A percentile compares a stretch with the other conserved stretches of the same genome.
phyloP scores from a whole-genome alignment of 2,888 invertebrate species.

The Diloba caeruleocephala region DNA sequence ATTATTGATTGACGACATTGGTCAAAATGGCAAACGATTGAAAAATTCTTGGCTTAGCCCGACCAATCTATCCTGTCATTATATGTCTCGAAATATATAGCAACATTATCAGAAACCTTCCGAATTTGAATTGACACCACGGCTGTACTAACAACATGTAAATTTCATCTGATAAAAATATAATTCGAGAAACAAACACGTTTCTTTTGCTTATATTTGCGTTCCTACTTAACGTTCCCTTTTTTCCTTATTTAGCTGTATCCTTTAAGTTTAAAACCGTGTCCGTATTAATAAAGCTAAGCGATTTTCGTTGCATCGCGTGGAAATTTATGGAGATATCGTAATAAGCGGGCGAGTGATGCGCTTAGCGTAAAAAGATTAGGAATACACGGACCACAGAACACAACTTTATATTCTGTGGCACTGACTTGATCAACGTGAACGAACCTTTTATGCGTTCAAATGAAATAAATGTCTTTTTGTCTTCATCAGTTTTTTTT shows the following conservation, averaged over 20 bases:
- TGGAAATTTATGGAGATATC: conserved; percentile 1
- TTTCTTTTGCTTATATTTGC: neutral
- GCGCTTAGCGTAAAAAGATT: neutral
- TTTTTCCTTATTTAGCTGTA: conserved; percentile 10
- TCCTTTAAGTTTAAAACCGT: conserved; percentile 21
- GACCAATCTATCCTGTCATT: conserved; percentile 23
- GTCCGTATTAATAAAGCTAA: conserved; percentile 13
- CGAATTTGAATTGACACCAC: neutral
- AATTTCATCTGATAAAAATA: conserved; percentile 9
- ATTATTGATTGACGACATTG: too few relatives aligned
- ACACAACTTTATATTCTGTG: too few relatives aligned
- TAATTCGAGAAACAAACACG: conserved; percentile 3
- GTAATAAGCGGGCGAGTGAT: neutral
- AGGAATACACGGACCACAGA: too few relatives aligned
- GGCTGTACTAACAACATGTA: too few relatives aligned
- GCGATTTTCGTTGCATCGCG: neutral
- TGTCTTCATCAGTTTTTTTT: too few relatives aligned
- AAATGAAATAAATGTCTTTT: too few relatives aligned
- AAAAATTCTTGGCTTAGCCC: too few relatives aligned
- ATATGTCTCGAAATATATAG: conserved; percentile 16
- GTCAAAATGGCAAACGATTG: too few relatives aligned
- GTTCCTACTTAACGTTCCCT: conserved; percentile 4
- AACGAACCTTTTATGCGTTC: neutral
- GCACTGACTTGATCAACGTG: neutral
- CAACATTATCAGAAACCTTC: conserved; percentile 6